Conservation (phyloP, 2,797 vertebrate species). For the Urosaurus nigricauda region DNA sequence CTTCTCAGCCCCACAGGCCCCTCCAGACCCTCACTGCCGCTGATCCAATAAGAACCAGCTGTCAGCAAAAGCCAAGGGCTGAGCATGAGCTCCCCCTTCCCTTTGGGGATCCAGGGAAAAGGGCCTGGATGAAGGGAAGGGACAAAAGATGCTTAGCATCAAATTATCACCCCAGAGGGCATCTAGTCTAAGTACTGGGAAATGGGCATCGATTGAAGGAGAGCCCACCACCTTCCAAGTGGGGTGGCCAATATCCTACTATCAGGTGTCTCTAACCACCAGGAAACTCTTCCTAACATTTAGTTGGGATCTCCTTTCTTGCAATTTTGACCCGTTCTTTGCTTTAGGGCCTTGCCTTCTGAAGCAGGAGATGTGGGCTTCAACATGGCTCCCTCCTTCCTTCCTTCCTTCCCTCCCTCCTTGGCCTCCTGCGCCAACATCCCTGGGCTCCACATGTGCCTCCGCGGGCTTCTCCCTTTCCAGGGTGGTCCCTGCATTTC, state of each 20-base stretch:
- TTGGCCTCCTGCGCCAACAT: too few relatives aligned
- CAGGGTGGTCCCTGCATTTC: conserved; percentile 81
- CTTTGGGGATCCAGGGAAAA: background rate
- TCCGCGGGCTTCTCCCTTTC: conserved; percentile 64
- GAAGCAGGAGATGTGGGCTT: too few relatives aligned
- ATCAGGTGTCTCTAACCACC: too few relatives aligned
- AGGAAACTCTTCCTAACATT: too few relatives aligned
- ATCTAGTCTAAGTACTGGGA: background rate
- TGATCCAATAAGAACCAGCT: conserved; percentile 38
- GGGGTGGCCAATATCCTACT: too few relatives aligned
- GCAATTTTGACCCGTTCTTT: too few relatives aligned
- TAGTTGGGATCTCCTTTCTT: too few relatives aligned
- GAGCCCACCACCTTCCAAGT: too few relatives aligned
- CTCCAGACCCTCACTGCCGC: background rate
- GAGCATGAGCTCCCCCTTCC: background rate
- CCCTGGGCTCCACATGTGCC: conserved; percentile 67
- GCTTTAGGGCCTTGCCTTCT: too few relatives aligned
- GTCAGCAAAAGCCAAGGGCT: conserved; percentile 25
- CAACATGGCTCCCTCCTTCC: too few relatives aligned
- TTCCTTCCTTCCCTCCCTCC: too few relatives aligned
- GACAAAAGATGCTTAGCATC: background rate
- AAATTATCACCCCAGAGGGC: background rate
- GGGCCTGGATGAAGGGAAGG: background rate
- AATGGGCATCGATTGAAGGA: too few relatives aligned
- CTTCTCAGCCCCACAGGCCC: background rate